Evolutionary conservation across 1,140 invertebrate genomes (phyloP), one percentile per base, ranked within the genome.

Genomic region (Musca domestica): DNA sequence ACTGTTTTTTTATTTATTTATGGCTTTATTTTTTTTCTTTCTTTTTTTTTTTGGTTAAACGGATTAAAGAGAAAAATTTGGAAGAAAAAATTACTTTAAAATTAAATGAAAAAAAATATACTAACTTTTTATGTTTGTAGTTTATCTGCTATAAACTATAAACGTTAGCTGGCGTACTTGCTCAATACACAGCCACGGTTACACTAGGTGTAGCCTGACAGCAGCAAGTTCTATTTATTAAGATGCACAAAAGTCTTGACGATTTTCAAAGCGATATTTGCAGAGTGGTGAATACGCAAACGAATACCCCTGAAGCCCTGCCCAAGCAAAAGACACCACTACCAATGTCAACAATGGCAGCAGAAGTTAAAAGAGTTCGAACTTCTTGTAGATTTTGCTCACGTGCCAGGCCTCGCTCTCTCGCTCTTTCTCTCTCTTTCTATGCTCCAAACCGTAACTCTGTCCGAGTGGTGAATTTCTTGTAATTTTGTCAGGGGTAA

Each of bases 171-270:
- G 23, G 64, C 49, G 68, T 69, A 80, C 74, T 77, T 76, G 73
- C 77, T 77, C 75, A 76, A 81, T 77, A 81, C 77, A 80, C 79
- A 80, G 77, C 76, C 77, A 79, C 80, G 76, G 72, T 78, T 78
- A 76, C 77, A 81, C 79, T 81, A 81, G 80, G 77, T 81, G 80
- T 81, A 81, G 79, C 75, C 76, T 73, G 71, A 64, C 71, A 61
- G 70, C 72, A 74, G 73, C 77, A 74, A 76, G 79, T 80, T 79
- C 80, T 81, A 81, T 81, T 81, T 81, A 81, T 81, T 75, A 81
- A 81, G 80, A 77, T 72, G 58, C 49, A 61, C 67, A 68, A 68
- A 46, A 54, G 20, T 14, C 30, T 68, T 48, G 47, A 63, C 30
- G 19, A 17, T n/a, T 27, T 27, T 27, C 30, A 61, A 41, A 61